Evolutionary conservation across 2,888 invertebrate species (phyloP), one percentile per base, ranked within the genome.

Genomic region (Halictus ligatus): DNA sequence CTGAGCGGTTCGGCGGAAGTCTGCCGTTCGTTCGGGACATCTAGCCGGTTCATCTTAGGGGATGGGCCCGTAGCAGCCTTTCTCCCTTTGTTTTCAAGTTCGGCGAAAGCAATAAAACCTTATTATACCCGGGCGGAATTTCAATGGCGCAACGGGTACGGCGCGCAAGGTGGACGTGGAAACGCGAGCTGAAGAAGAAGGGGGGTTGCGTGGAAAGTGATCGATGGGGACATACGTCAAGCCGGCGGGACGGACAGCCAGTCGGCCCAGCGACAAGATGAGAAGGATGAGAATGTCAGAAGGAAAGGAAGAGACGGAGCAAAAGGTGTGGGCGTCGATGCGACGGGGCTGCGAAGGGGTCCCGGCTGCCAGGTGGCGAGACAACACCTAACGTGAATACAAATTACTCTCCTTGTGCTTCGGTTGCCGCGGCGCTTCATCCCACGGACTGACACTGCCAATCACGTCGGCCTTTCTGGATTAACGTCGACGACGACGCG

Each of bases 161-260:
- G 54, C 79, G 73, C 75, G 91, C 86, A 85, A 87, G 91, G 89
- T 89, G 90, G 91, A 90, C 86, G 90, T 88, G 91, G 89, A 86
- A 90, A 88, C 88, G 88, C 89, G 89, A 83, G 87, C 84, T 84
- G 35, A 12, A 78, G 82, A 87, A 86, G 35, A 35, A 35, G 35
- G 86, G 86, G 89, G 87, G 76, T 81, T 86, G 89, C 87, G 88
- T 85, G 91, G 84, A 85, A 87, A 87, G 93, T 93, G 93, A 93
- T 93, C 93, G 93, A 93, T 93, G 93, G 89, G 92, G 92, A 92
- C 93, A 93, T 93, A 92, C 92, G 92, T 93, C 93, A 93, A 91
- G 89, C 87, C 72, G 88, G 89, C 87, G 79, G 91, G 85, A 92
- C 89, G 90, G 89, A 91, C 89, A 91, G 88, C 88, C 85, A 84